A percentile compares a stretch with the other conserved stretches of the same genome.
phyloP scores from a whole-genome alignment of 2,113 vertebrate species.

The Ciconia boyciana region DNA sequence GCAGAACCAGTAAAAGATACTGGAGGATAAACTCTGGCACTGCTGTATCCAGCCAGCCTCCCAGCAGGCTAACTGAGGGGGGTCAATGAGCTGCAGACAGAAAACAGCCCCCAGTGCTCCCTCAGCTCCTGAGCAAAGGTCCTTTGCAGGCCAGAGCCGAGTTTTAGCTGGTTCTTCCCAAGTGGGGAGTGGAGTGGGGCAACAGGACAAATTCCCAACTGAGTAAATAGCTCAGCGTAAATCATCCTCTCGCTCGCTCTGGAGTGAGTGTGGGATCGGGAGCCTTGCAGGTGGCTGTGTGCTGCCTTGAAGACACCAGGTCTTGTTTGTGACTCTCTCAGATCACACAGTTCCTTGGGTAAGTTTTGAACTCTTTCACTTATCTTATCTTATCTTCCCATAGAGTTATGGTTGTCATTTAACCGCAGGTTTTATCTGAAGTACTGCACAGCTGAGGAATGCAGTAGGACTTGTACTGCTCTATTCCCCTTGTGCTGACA shows the following conservation, averaged over 20 bases:
- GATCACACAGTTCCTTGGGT: not conserved
- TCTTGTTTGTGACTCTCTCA: not conserved
- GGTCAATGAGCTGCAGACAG: not conserved
- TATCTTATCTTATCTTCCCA: conserved; percentile 10
- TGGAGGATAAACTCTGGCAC: not conserved
- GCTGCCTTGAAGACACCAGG: not conserved
- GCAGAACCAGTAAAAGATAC: not conserved
- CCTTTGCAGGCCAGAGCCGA: not conserved
- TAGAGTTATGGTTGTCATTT: not conserved
- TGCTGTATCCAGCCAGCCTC: not conserved
- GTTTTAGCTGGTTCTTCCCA: not conserved
- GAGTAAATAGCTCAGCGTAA: not conserved
- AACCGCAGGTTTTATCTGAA: not conserved
- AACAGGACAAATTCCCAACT: not conserved
- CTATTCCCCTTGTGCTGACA: not conserved
- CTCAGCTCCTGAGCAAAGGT: not conserved
- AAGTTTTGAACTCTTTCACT: conserved; percentile 15
- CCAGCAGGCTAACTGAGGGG: not conserved
- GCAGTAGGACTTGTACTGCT: conserved; percentile 20
- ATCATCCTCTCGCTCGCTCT: not conserved
- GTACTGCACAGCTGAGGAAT: conserved; percentile 15
- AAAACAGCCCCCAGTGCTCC: not conserved
- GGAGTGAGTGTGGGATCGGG: not conserved
- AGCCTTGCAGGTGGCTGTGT: not conserved
- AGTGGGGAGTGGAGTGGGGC: not conserved